Base-by-base conservation (phyloP, 1,140 invertebrate genomes). In the Cryptotermes secundus region DNA sequence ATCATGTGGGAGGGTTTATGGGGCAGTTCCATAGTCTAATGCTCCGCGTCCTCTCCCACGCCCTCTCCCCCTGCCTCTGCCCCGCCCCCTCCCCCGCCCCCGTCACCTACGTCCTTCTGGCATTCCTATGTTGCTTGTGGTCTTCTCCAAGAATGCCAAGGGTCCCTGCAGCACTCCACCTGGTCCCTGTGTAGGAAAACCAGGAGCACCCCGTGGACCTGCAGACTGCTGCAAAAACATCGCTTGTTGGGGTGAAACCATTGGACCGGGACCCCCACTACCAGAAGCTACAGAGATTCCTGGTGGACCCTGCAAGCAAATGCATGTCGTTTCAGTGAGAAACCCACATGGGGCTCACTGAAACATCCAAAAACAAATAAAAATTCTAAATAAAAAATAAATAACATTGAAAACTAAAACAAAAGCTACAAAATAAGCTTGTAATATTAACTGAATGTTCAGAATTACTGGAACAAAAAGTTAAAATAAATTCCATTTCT, bases 61-160 rank as follows among this genome's bases (percentile, higher is more conserved):
- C 86, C 92, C 92, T 90, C 93, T 90, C 88, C 93, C 93, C 87
- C 93, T 91, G 88, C 93, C 93, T 87, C 93, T 91, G 86, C 93
- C 93, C 90, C 93, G 92, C 90, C 93, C 93, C 92, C 93, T 93
- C 91, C 93, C 93, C 88, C 93, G 92, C 90, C 93, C 93, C 89
- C 93, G 93, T 94, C 93, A 94, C 92, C 93, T 93, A 82, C 93
- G 88, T 86, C 92, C 93, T 89, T 95, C 94, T 38, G 93, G 93
- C 91, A 95, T 92, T 59, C 95, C 95, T 92, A 96, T 96, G 90
- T 95, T 95, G 88, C 94, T 95, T 85, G 95, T 95, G 84, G 95
- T 96, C 90, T 96, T 95, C 91, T 96, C 95, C 83, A 96, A 90
- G 88, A 94, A 96, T 4, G 95, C 95, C 36, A 95, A 90, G 26